Evolutionary conservation across 2,113 vertebrate species (phyloP).

Genomic region (Passer montanus): DNA sequence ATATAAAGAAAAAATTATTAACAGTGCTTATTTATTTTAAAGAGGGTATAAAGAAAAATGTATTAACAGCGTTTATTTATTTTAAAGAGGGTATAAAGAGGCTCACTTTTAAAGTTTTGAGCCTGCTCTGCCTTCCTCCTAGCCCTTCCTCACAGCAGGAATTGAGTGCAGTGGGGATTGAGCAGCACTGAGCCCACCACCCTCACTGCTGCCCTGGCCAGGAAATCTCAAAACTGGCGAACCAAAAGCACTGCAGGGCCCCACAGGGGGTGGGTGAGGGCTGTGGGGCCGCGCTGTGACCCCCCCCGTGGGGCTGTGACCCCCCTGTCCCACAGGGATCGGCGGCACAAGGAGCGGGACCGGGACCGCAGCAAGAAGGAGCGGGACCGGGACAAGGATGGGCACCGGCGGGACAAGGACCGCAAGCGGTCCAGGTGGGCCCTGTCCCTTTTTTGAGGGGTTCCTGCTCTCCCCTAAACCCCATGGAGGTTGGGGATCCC

Average conservation of each 20-base stretch:
- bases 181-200: neutral
- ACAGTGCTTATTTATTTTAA: no score
- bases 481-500: no score
- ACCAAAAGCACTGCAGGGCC: neutral
- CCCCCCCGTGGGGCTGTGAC: neutral
- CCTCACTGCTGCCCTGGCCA: neutral
- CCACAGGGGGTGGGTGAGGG: fast-evolving
- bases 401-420: slow-evolving; percentile 88
- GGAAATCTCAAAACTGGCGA: neutral
- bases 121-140: neutral
- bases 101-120: neutral
- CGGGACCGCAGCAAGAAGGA: slow-evolving; percentile 88
- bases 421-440: slow-evolving; percentile 84
- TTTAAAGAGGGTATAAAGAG: neutral
- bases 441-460: fast-evolving
- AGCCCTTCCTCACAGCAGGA: neutral
- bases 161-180: neutral
- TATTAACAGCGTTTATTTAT: no score
- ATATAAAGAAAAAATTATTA: no score
- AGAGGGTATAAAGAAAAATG: no score
- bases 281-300: fast-evolving
- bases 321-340: slow-evolving; percentile 74
- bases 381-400: slow-evolving; percentile 85
- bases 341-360: slow-evolving; percentile 88
- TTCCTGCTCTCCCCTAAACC: neutral